Conservation (phyloP, 2,113 vertebrate species). For the Oriolus oriolus region DNA sequence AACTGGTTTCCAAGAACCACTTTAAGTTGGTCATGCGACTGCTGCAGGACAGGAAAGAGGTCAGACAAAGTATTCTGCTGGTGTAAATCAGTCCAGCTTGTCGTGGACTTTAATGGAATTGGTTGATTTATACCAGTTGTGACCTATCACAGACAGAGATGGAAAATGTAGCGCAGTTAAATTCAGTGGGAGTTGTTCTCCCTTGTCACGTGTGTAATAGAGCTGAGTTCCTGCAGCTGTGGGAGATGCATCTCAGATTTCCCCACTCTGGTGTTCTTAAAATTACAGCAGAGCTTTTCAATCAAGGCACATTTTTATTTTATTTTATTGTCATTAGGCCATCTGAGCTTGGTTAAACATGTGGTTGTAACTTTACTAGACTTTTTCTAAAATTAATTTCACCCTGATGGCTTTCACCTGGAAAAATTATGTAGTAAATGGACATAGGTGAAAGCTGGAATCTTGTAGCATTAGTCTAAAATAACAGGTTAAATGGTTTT, state of each 20-base stretch:
- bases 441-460: background rate
- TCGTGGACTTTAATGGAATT: background rate
- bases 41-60: background rate
- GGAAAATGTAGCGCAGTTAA: background rate
- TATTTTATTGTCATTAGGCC: background rate
- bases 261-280: background rate
- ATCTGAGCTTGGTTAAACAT: background rate
- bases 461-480: background rate
- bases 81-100: background rate
- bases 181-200: conserved; percentile 1
- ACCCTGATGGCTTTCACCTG: background rate
- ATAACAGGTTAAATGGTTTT: background rate
- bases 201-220: background rate
- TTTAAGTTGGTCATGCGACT: background rate
- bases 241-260: background rate
- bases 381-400: background rate
- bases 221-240: conserved; percentile 29
- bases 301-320: background rate
- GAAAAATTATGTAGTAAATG: background rate
- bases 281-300: background rate
- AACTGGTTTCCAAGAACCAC: background rate
- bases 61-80: background rate
- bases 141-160: background rate
- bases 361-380: background rate
- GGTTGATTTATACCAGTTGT: background rate